Percentiles rank a stretch among this genome's conserved stretches.
Conservation (phyloP, 92 coral and sea anemone species). For the Siderastrea radians region DNA sequence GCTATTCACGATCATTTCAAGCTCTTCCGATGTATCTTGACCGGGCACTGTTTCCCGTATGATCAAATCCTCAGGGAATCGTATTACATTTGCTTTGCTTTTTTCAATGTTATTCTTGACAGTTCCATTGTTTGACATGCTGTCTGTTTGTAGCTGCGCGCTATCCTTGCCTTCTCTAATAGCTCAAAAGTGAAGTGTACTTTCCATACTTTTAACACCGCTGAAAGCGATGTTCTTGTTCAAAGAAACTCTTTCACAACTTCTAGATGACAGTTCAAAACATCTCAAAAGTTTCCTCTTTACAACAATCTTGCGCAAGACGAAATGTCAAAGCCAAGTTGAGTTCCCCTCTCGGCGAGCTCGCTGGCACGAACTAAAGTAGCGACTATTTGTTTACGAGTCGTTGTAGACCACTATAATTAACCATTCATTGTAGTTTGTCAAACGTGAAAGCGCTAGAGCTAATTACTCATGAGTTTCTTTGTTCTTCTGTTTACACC, state of each 20-base stretch:
- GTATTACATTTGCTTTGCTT: slow-evolving; percentile 15
- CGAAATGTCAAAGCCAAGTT: neutral
- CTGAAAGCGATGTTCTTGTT: neutral
- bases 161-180: too few species aligned
- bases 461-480: slow-evolving; percentile 3
- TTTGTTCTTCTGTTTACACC: slow-evolving; percentile 24
- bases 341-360: neutral
- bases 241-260: neutral
- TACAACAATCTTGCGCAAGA: neutral
- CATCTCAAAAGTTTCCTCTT: neutral
- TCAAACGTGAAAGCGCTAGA: slow-evolving; percentile 12
- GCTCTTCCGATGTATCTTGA: slow-evolving; percentile 77
- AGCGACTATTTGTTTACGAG: slow-evolving; percentile 23
- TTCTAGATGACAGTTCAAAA: too few species aligned
- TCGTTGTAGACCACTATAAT: neutral
- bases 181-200: neutral
- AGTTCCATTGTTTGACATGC: slow-evolving; percentile 8
- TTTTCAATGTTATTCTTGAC: neutral
- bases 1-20: slow-evolving; percentile 69
- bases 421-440: neutral
- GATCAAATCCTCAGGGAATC: slow-evolving; percentile 89
- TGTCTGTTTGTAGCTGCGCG: neutral
- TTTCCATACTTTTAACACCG: neutral
- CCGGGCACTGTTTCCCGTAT: slow-evolving; percentile 90
- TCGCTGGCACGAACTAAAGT: neutral